Evolutionary conservation across 2,113 vertebrate species (phyloP), one percentile per base, ranked within the genome.

Genomic region (Boulengeromyrus knoepffleri): DNA sequence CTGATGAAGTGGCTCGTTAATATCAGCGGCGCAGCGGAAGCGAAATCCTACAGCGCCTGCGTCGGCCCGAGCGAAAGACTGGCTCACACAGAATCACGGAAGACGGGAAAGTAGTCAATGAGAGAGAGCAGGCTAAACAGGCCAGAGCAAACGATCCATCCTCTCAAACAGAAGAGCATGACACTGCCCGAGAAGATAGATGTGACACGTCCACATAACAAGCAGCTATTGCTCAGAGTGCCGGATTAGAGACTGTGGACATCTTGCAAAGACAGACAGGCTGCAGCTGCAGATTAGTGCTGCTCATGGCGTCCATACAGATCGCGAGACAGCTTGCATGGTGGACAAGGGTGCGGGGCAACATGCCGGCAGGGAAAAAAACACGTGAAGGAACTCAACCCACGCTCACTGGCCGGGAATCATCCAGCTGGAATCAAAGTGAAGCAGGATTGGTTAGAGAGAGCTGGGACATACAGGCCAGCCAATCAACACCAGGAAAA

Each of bases 371-470:
- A 89, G 77, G 46, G 0, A 21, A 84, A 45, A 45, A 42, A 91
- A 89, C 84, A 56, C 49, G 42, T 89, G 90, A 90, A 93, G 84
- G 94, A 95, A 95, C 93, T 93, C 91, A 95, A 96, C 95, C 94
- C 95, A 96, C 96, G 92, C 95, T 96, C 89, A 94, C n/a, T 66
- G 95, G 94, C 88, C 90, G 94, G 90, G 95, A 95, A 92, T 93
- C 95, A 93, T 96, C 96, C 91, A 96, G 92, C 96, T 96, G 95
- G 42, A 96, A 95, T 83, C 91, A 93, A 89, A 92, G 89, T 90
- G 94, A 93, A 47, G 89, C 9, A 17, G 92, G 36, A 93, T 6
- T 6, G 45, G 84, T 89, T 89, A 89, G 70, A 36, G 36, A 36
- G 31, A 17, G 86, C 7, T 39, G 15, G 49, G n/a, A 27, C 5